Evolutionary conservation across 2,888 invertebrate species (phyloP).

Genomic region (Clivina fossor): DNA sequence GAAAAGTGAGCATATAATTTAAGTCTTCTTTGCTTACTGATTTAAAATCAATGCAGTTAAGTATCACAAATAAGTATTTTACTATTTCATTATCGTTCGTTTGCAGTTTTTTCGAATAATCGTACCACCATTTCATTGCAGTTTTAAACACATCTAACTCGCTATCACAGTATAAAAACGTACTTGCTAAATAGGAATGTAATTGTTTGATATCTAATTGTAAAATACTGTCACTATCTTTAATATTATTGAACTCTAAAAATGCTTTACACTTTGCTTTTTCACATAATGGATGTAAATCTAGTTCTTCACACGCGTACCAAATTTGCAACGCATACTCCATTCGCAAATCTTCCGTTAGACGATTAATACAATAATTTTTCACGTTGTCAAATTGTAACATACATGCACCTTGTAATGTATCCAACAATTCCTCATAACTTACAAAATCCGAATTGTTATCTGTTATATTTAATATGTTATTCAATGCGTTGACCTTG

Average conservation of each 20-base stretch:
- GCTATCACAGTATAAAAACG: conserved; percentile 43
- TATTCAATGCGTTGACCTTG: too few species aligned
- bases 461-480: too few species aligned
- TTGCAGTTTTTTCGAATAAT: conserved; percentile 40
- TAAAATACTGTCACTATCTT: conserved; percentile 44
- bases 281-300: conserved; percentile 45
- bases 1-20: conserved; percentile 45
- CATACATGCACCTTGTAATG: too few species aligned
- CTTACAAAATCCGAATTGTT: too few species aligned
- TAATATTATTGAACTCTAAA: conserved; percentile 46
- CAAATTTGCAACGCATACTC: conserved; percentile 48
- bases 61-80: conserved; percentile 42
- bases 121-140: conserved; percentile 50
- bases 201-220: conserved; percentile 47
- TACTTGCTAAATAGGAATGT: conserved; percentile 49
- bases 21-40: conserved; percentile 42
- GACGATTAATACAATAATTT: background rate
- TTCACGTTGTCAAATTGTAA: too few species aligned
- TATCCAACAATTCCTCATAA: too few species aligned
- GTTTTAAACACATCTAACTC: conserved; percentile 50
- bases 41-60: conserved; percentile 48
- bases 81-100: conserved; percentile 24
- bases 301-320: conserved; percentile 46
- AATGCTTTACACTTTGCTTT: conserved; percentile 50
- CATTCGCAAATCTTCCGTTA: conserved; percentile 23